Evolutionary conservation across 2,797 vertebrate genomes (phyloP).

Genomic region (Esox masquinongy): DNA sequence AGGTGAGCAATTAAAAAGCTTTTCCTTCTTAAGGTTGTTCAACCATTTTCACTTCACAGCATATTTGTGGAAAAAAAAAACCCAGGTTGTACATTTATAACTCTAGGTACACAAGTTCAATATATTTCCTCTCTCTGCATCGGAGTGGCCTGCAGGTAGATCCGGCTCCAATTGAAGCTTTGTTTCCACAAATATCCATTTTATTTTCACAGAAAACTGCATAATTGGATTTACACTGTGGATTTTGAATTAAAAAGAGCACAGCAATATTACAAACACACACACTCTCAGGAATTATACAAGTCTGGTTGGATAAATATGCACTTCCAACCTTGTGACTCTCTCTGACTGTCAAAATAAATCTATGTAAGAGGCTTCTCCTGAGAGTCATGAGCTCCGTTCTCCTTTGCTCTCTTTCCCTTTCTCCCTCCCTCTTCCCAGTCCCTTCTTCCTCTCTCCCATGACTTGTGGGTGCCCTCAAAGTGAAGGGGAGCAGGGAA

Average conservation of each 20-base stretch:
- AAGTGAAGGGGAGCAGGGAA: slow-evolving; percentile 17
- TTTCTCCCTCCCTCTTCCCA: slow-evolving; percentile 22
- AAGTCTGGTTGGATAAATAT: slow-evolving; percentile 36
- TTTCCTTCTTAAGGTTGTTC: no score
- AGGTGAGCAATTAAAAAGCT: no score
- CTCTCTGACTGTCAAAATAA: slow-evolving; percentile 45
- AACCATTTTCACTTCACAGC: no score
- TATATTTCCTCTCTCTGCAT: neutral
- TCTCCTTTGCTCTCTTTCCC: slow-evolving; percentile 25
- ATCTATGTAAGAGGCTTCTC: slow-evolving; percentile 39
- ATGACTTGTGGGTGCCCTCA: slow-evolving; percentile 52
- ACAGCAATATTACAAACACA: neutral
- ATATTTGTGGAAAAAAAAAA: neutral
- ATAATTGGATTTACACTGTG: slow-evolving; percentile 27
- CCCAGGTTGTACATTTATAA: neutral
- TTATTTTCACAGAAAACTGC: slow-evolving; percentile 13
- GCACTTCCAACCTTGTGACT: slow-evolving; percentile 49
- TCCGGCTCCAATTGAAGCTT: slow-evolving; percentile 3
- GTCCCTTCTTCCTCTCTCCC: slow-evolving; percentile 31
- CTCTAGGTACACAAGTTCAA: neutral
- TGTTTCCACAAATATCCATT: slow-evolving; percentile 7
- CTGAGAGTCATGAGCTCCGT: slow-evolving; percentile 48
- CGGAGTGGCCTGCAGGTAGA: neutral
- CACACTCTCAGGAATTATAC: slow-evolving; percentile 19
- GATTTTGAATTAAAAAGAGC: slow-evolving; percentile 26